Evolutionary conservation across 1,140 invertebrate genomes (phyloP), one percentile per base, ranked within the genome.

Genomic region (Temnothorax curvispinosus): DNA sequence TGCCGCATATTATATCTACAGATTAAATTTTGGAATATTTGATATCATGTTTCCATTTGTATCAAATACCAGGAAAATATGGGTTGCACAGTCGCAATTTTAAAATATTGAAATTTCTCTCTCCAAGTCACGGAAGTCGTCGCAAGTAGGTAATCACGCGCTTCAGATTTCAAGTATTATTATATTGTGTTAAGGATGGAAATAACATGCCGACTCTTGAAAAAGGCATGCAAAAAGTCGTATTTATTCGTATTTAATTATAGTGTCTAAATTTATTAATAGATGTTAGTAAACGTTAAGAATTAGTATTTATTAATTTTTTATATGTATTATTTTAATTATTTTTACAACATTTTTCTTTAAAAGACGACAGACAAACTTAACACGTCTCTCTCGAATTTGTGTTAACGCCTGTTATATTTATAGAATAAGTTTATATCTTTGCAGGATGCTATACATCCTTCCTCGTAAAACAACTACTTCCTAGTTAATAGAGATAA

Each of bases 21-120:
- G 4, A 18, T 27, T 72, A 80, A 80, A 67, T 67, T 69, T 80
- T 41, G 67, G 35, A 72, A 82, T 82, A 72, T 32, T 15, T 32
- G 8, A 58, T 35, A 9, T 47, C 44, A 52, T n/a, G 6, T 44
- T 71, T 71, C 21, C 7, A 44, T 81, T 81, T 47, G 50, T 35
- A 27, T 21, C 11, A 72, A 38, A 54, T 82, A 47, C 35, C 52
- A n/a, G 1, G 3, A 38, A 15, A 71, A 72, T 72, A 8, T 9
- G 6, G 18, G 6, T 81, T 58, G 52, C 35, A 67, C 54, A 8
- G 21, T 67, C 9, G 38, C 64, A 82, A 72, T 82, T 82, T 72
- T 38, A 60, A 82, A 72, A 82, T 72, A 47, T 35, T 18, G 1
- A 47, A 54, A 81, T 54, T 21, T 77, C 15, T 35, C 41, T 69